Base-by-base conservation (phyloP, 2,888 invertebrate species). In the Sarcophaga subvicina region DNA sequence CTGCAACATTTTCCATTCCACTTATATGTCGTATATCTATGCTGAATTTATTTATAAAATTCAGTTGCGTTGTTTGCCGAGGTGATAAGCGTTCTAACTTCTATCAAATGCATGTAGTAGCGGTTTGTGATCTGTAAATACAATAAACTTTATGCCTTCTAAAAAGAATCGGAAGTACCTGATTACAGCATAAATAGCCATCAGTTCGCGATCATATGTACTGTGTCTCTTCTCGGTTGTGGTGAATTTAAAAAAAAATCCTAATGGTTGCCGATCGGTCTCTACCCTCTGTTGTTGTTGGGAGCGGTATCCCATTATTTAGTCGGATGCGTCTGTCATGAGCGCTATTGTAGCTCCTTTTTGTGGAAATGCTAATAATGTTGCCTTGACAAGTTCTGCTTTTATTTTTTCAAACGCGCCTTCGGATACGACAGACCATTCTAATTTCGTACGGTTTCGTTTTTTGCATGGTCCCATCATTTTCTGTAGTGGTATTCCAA, bases 121-220 rank as follows among this genome's bases (percentile, higher is more conserved):
- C 2, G 87, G 85, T 54, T 85, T 88, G 45, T 85, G 85, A 12
- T 85, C 85, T 4, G 78, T 85, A 17, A 76, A 85, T 0, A 84
- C 27, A 11, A 49, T 49, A 20, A 83, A 87, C 25, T 66, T 20
- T 1, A 22, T 54, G 1, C 77, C 85, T 17, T 84, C 87, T 12
- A 83, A 70, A 20, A 69, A 77, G 59, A 69, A 83, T 8, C 80
- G 69, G 47, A 88, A 85, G 64, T 83, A 69, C 47, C 64, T 64
- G 14, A 88, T 80, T 2, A 80, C 72, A 11, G 60, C 4, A 54
- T 82, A 85, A 25, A 85, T 78, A 3, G 81, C 83, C 27, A 63
- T 22, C 1, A 87, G 60, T 25, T 86, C 86, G 2, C 80, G 69
- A 27, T 87, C 83, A 22, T 77, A 86, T 27, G 80, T 67, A 49